These are phyloP conservation scores for Sebastiscus tertius DNA, from an alignment of 2,797 vertebrate species.

Conservation along the genomic window DNA sequence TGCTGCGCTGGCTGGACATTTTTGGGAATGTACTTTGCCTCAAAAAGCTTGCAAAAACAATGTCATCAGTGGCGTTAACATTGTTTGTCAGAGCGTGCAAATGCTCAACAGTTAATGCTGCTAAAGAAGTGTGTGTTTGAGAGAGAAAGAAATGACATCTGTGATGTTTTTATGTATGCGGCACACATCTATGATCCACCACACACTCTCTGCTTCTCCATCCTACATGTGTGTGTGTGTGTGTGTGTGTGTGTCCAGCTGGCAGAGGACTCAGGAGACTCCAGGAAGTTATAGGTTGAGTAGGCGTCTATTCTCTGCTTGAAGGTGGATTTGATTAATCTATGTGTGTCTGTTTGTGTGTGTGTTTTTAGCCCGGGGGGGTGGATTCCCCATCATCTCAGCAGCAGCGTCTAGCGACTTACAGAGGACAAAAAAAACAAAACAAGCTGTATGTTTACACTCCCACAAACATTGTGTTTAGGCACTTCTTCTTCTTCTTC, in stretches of 20 bases:
- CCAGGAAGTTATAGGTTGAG: conserved; percentile 20
- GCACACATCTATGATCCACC: conserved; percentile 2
- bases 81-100: not conserved
- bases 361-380: conserved; percentile 5
- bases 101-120: not conserved
- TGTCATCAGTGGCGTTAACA: not conserved
- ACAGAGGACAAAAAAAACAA: not conserved
- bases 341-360: conserved; percentile 1
- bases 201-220: conserved; percentile 5
- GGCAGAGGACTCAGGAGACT: conserved; percentile 31
- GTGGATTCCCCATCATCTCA: conserved; percentile 18
- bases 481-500: not conserved
- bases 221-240: not conserved
- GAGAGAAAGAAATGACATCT: not conserved
- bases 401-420: conserved; percentile 1
- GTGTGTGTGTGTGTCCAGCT: conserved; percentile 17
- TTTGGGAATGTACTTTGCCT: conserved; percentile 3
- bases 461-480: conserved; percentile 13
- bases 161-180: conserved; percentile 12
- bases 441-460: conserved; percentile 11
- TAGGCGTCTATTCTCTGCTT: conserved; percentile 19
- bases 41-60: conserved; percentile 16
- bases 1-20: conserved; percentile 3
- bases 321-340: conserved; percentile 27
- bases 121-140: not conserved